Percentiles rank a stretch among this genome's conserved stretches.
Conservation (phyloP, 2,797 vertebrate genomes). For the Falco naumanni region DNA sequence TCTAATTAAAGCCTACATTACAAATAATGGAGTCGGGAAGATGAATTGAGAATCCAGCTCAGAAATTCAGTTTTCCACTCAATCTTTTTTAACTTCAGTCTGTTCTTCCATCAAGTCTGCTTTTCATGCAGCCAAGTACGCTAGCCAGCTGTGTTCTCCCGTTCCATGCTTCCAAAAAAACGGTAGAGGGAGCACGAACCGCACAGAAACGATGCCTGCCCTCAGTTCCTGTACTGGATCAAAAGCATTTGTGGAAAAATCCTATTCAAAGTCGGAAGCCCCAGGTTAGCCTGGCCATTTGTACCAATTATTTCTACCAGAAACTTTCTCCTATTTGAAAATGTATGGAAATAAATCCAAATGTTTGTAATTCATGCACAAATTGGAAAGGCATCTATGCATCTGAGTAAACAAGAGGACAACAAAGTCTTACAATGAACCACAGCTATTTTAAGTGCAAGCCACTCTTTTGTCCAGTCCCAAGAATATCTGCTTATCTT, state of each 20-base stretch:
- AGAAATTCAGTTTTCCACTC: not conserved
- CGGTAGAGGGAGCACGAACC: constrained; percentile 41
- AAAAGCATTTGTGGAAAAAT: not conserved
- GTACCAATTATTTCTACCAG: not conserved
- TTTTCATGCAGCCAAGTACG: fast-evolving
- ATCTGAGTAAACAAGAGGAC: not conserved
- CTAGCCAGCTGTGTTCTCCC: not conserved
- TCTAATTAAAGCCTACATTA: not conserved
- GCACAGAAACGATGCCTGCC: not conserved
- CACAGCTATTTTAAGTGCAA: not conserved
- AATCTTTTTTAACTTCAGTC: not conserved
- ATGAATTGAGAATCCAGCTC: not conserved
- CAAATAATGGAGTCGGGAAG: not conserved
- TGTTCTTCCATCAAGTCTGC: not conserved
- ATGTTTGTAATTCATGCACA: not conserved
- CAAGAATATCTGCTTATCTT: not conserved
- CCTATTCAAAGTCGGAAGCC: not conserved
- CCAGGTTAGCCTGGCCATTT: not conserved
- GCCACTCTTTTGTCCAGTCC: not conserved
- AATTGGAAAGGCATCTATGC: not conserved
- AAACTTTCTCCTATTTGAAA: not conserved
- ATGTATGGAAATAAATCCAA: not conserved
- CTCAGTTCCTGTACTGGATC: not conserved
- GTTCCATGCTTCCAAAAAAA: not conserved
- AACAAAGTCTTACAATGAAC: not conserved